Evolutionary conservation across 2,797 vertebrate genomes (phyloP).

Genomic region (Sebastes variabilis): DNA sequence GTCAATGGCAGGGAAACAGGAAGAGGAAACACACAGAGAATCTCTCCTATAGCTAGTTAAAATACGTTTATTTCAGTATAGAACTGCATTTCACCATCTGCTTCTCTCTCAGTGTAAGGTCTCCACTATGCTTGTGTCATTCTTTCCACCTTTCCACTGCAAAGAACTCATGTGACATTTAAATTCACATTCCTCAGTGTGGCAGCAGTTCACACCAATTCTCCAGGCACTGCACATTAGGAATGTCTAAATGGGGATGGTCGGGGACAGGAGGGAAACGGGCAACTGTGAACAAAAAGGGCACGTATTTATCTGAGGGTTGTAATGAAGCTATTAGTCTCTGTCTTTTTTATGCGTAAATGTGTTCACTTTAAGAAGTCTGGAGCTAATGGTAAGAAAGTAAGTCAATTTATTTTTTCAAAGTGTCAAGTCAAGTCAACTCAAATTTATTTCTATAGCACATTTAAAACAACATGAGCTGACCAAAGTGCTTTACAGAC

Average conservation of each 20-base stretch:
- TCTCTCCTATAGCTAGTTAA: background rate
- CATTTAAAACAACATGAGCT: too few relatives aligned
- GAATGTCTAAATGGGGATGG: conserved; percentile 70
- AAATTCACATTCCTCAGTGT: conserved; percentile 29
- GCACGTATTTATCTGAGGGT: background rate
- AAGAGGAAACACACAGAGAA: conserved; percentile 20
- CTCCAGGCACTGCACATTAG: conserved; percentile 41
- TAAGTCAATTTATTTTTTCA: too few relatives aligned
- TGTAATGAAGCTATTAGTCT: background rate
- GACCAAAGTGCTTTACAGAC: too few relatives aligned
- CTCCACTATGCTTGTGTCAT: background rate
- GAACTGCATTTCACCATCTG: background rate
- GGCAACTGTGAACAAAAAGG: background rate
- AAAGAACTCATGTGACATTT: conserved; percentile 27
- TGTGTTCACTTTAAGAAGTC: background rate
- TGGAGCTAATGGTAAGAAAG: background rate
- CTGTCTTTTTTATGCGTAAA: background rate
- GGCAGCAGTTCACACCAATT: conserved; percentile 32
- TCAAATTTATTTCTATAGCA: too few relatives aligned
- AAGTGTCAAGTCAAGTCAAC: too few relatives aligned
- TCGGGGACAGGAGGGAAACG: conserved; percentile 19
- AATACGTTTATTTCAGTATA: background rate
- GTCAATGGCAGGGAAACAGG: conserved; percentile 34
- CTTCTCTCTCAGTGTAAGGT: background rate
- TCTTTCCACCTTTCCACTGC: background rate